Evolutionary conservation across 2,113 vertebrate species (phyloP), one percentile per base, ranked within the genome.

Genomic region (Tylochromis polylepis): DNA sequence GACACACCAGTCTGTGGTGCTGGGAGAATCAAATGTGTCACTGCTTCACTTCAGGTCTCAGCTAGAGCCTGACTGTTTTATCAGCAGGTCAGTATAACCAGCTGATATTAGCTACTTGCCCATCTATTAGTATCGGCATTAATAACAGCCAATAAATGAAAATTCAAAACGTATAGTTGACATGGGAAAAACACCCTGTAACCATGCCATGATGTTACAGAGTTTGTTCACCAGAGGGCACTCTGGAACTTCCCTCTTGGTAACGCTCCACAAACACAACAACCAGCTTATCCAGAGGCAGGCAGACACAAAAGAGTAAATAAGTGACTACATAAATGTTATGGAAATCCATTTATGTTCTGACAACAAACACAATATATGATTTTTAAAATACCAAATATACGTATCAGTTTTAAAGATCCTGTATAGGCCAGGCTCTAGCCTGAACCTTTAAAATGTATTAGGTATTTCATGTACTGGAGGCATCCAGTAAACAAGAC

Each of bases 391-490:
- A 49, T 15, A 0, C 15, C 15, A 49, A 75, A 75, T 5, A 24
- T 0, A 1, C 41, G 0, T 70, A 2, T 46, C 41, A 46, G 67
- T 72, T 27, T 46, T 27, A 46, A 72, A 72, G 41, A 46, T 1
- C 15, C 1, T 20, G 24, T 4, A 49, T 49, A 27, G 14, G 14
- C 8, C 22, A 18, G 38, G 7, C 15, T 72, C 67, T 75, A 20
- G 27, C 0, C 43, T 31, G 43, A 77, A 72, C 5, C 65, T 46
- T 38, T 43, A 49, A 49, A 6, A 49, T 49, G 2, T 16, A 49
- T 49, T 2, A 43, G 8, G 18, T 20, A 9, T 20, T 53, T 53
- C 7, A 53, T 20, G 4, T 53, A 4, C 9, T 56, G 53, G 4
- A 56, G 20, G 20, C 4, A 56, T 56, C 46, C 46, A 16, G 46